These are phyloP conservation scores for Tenebrosternarchus preto DNA, from an alignment of 2,113 vertebrate genomes.

Conservation along the genomic window DNA sequence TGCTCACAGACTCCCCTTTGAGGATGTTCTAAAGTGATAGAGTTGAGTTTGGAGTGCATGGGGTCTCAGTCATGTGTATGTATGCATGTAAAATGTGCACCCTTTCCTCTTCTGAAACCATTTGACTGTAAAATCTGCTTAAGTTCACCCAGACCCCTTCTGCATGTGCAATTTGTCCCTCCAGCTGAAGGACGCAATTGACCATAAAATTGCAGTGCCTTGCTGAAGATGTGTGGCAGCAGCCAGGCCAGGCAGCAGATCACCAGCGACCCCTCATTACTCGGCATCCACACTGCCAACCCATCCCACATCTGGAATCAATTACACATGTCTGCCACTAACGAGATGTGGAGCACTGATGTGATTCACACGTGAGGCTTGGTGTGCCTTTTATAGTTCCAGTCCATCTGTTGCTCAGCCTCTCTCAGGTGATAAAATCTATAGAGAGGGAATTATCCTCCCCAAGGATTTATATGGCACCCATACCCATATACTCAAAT, in stretches of 20 bases:
- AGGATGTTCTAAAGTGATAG: not conserved
- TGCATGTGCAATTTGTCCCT: conserved; percentile 30
- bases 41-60: not conserved
- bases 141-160: not conserved
- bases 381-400: conserved; percentile 51
- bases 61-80: not conserved
- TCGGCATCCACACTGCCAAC: conserved; percentile 48
- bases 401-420: conserved; percentile 50
- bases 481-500: conserved; percentile 25
- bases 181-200: conserved; percentile 43
- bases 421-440: conserved; percentile 39
- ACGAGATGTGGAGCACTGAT: conserved; percentile 48
- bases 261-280: conserved; percentile 52
- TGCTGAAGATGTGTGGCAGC: conserved; percentile 36
- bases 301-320: conserved; percentile 58
- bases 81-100: conserved; percentile 1
- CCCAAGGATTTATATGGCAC: conserved; percentile 35
- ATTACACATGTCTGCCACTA: conserved; percentile 55
- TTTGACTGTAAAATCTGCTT: conserved; percentile 1
- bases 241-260: conserved; percentile 19
- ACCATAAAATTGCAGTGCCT: conserved; percentile 50
- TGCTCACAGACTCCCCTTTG: not conserved
- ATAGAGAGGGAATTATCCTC: conserved; percentile 29
- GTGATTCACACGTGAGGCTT: conserved; percentile 52
- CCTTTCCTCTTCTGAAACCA: conserved; percentile 1